Conservation (phyloP, 1,140 invertebrate genomes). For the Drosophila azteca region DNA sequence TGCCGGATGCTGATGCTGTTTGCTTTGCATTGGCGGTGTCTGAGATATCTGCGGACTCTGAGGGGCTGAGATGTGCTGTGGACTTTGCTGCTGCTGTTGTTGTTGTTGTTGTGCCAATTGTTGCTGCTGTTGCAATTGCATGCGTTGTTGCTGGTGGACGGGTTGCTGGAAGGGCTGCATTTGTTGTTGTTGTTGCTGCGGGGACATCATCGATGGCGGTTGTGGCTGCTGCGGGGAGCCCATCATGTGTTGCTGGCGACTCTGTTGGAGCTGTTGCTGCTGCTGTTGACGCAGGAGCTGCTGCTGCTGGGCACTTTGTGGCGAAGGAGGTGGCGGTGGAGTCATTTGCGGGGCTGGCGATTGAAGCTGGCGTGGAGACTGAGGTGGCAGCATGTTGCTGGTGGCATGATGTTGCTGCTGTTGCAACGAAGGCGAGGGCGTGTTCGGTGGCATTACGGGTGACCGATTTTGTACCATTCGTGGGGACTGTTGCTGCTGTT, state of each 20-base stretch:
- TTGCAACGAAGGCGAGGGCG: slow-evolving; percentile 64
- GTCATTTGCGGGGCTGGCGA: slow-evolving; percentile 83
- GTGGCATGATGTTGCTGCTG: slow-evolving; percentile 68
- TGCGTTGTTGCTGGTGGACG: slow-evolving; percentile 67
- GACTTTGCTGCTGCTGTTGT: slow-evolving; percentile 72
- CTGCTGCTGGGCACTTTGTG: slow-evolving; percentile 83
- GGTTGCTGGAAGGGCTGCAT: slow-evolving; percentile 64
- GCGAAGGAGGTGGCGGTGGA: slow-evolving; percentile 75
- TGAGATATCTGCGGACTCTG: slow-evolving; percentile 74
- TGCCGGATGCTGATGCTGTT: slow-evolving; percentile 56
- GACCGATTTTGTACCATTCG: slow-evolving; percentile 80
- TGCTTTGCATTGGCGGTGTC: slow-evolving; percentile 65
- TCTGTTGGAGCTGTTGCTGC: slow-evolving; percentile 63
- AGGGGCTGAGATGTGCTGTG: slow-evolving; percentile 69
- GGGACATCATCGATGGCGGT: slow-evolving; percentile 62
- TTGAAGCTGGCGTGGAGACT: slow-evolving; percentile 76
- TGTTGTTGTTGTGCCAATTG: slow-evolving; percentile 62
- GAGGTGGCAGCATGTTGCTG: slow-evolving; percentile 71
- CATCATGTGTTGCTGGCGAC: slow-evolving; percentile 70
- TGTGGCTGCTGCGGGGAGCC: slow-evolving; percentile 68
- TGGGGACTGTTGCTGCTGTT: slow-evolving; percentile 83
- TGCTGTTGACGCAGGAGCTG: slow-evolving; percentile 68
- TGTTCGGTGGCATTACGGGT: slow-evolving; percentile 67
- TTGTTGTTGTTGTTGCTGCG: slow-evolving; percentile 65
- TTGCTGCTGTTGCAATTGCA: slow-evolving; percentile 62